Base-by-base conservation (phyloP, 2,888 invertebrate genomes). In the Tetragonisca angustula region DNA sequence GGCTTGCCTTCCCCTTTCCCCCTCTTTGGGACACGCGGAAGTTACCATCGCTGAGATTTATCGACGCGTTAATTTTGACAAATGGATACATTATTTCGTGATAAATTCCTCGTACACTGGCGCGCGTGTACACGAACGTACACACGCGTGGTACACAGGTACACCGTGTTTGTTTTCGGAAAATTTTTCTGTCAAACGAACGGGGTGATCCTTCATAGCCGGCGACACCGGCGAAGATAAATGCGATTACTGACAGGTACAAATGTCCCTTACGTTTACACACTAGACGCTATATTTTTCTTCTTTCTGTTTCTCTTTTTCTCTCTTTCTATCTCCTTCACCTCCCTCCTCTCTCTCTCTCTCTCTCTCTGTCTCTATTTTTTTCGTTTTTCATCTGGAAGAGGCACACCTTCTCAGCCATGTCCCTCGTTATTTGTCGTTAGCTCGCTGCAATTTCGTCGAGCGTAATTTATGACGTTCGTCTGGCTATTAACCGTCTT, bases 241-340 rank as follows among this genome's bases (percentile, higher is more conserved):
- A 89, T 89, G 87, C 80, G 87, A 84, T 80, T 88, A 82, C 79
- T 74, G 89, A 88, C 87, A 86, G 83, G 81, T 87, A 89, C 89
- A 90, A 90, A 89, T 89, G 87, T 83, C 81, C 73, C 75, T 82
- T 82, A 83, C 81, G 75, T 86, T 87, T 88, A 85, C 86, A 79
- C 80, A 56, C 69, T 74, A 79, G 67, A 69, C 70, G 73, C 61
- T 68, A 71, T 67, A 78, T 78, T 61, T 77, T 83, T 84, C 82
- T 79, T 62, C 54, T 24, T 27, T 6, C 19, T 52, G 9, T 9
- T 2, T 32, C 21, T 21, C 6, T 52, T 1, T 0, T 3, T 9
- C 19, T 19, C 0, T 19, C n/a, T 15, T 32, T 19, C 2, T 24
- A 4, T 17, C 24, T 13, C 13, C 21, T 27, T 27, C 27, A 27